Evolutionary conservation across 2,888 invertebrate species (phyloP).

Genomic region (Lasioglossum villosulum): DNA sequence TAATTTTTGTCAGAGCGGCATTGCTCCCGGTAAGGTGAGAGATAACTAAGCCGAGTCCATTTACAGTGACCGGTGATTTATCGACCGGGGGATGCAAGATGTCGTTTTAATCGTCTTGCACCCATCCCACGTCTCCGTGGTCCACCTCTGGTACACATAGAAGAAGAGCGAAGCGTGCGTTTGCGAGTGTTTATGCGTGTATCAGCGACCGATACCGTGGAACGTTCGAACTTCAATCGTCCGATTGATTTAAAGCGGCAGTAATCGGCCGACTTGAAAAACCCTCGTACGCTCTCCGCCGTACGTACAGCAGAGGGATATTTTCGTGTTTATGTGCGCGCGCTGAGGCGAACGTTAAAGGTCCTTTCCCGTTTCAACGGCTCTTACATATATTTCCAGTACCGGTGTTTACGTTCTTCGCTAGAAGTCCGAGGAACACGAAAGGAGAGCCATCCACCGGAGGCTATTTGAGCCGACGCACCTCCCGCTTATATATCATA

Average conservation of each 20-base stretch:
- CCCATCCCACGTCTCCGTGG: constrained; percentile 31
- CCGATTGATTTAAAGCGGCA: constrained; percentile 75
- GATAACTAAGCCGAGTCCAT: constrained; percentile 59
- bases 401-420: constrained; percentile 48
- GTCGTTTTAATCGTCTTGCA: constrained; percentile 64
- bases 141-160: not conserved
- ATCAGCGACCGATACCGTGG: constrained; percentile 16
- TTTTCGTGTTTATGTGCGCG: constrained; percentile 77
- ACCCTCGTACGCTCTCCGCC: constrained; percentile 45
- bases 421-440: constrained; percentile 38
- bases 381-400: constrained; percentile 61
- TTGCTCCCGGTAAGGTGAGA: constrained; percentile 37
- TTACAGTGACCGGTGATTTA: constrained; percentile 63
- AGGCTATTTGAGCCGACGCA: constrained; percentile 67
- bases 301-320: constrained; percentile 63
- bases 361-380: constrained; percentile 64
- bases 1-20: constrained; percentile 39
- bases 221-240: constrained; percentile 61
- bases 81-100: constrained; percentile 57
- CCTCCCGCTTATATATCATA: constrained; percentile 76
- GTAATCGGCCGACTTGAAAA: constrained; percentile 74
- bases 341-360: constrained; percentile 69
- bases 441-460: constrained; percentile 59
- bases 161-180: not conserved
- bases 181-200: not conserved